Base-by-base conservation (phyloP, 2,888 invertebrate species). In the Dryomyza anilis region DNA sequence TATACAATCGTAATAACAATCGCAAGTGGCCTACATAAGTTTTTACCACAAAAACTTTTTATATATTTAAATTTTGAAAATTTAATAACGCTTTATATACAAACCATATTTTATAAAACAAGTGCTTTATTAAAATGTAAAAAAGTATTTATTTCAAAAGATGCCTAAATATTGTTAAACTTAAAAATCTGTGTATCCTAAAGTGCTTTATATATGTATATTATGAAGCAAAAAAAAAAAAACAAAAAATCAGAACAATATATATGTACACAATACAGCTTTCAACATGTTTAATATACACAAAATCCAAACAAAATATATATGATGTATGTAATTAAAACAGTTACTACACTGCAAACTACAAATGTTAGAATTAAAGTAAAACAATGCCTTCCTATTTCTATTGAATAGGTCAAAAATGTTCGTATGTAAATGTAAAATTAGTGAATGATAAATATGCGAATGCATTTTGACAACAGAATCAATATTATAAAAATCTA, bases 21-120 rank as follows among this genome's bases (percentile, higher is more conserved):
- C 33, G 25, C 75, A 75, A 76, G 76, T 76, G 76, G 76, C 76
- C 75, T 76, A 73, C 39, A 60, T 69, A 45, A 29, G 29, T 45
- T 58, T 69, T 64, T 58, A 63, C n/a, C 23, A 63, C 43, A 21
- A 19, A 19, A 64, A 43, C 23, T 56, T 45, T 55, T 16, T 27
- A 27, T 3, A 29, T 52, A 43, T 64, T 21, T 53, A n/a, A n/a
- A n/a, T n/a, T n/a, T 43, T 48, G 45, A 45, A 64, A 58, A 70
- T 55, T 50, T 62, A 52, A 58, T 60, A 63, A 39, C 55, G 69
- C 67, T 66, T 14, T 48, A 39, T 36, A 33, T 36, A 63, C 48
- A 21, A 21, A 50, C 33, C 19, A 27, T 39, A 62, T 10, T 53
- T 16, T 21, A 61, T 61, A 59, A 27, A n/a, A 36, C 39, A 64